These are phyloP conservation scores for Protosalanx chinensis DNA, from an alignment of 2,797 vertebrate genomes.

Conservation along the genomic window DNA sequence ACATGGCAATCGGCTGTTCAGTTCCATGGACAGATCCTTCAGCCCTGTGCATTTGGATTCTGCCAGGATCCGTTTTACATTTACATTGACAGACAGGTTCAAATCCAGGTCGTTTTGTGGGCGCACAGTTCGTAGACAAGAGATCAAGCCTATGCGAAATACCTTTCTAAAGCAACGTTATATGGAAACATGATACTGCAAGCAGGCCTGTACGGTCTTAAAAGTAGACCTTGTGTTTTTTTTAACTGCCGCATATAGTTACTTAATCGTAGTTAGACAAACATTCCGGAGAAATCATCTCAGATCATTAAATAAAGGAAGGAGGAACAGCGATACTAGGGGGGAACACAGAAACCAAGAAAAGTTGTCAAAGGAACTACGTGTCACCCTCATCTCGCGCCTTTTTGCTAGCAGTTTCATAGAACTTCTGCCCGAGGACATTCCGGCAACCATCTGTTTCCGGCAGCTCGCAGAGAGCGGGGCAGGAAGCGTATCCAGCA, in stretches of 20 bases:
- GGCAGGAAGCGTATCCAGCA: slow-evolving; percentile 75
- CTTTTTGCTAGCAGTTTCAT: slow-evolving; percentile 70
- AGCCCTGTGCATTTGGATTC: not conserved
- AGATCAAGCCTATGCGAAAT: too few species aligned
- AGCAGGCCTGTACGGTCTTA: too few species aligned
- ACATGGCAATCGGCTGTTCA: slow-evolving; percentile 17
- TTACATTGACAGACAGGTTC: not conserved
- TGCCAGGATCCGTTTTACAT: not conserved
- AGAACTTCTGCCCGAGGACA: slow-evolving; percentile 74
- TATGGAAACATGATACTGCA: too few species aligned
- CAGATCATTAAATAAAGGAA: not conserved
- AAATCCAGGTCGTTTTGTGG: not conserved
- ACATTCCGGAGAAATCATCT: too few species aligned
- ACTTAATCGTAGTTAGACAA: too few species aligned
- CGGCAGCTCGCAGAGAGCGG: slow-evolving; percentile 55
- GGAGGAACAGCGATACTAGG: not conserved
- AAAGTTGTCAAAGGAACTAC: slow-evolving; percentile 1
- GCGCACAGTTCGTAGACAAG: too few species aligned
- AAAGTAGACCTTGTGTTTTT: too few species aligned
- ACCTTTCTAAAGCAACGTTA: too few species aligned
- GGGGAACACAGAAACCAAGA: not conserved
- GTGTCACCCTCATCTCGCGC: slow-evolving; percentile 46
- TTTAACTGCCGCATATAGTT: too few species aligned
- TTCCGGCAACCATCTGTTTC: slow-evolving; percentile 84
- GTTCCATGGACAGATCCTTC: slow-evolving; percentile 40